phyloP scores from a whole-genome alignment of 2,888 invertebrate species.

The Loripinus fragilis region DNA sequence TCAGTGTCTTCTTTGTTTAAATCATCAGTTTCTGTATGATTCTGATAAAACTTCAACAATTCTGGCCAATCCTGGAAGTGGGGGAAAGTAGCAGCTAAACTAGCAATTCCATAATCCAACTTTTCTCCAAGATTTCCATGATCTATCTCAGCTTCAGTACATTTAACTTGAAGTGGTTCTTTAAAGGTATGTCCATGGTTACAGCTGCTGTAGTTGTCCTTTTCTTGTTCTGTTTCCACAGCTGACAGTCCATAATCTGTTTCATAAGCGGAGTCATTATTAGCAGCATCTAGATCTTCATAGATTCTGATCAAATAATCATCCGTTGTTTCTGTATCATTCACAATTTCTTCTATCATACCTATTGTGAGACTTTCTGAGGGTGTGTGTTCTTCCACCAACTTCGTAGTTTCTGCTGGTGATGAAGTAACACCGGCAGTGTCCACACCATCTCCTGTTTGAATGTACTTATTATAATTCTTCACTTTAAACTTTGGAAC shows the following conservation, averaged over 20 bases:
- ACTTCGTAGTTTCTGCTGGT: conserved; percentile 23
- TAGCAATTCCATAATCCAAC: conserved; percentile 42
- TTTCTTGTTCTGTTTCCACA: conserved; percentile 34
- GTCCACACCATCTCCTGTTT: conserved; percentile 83
- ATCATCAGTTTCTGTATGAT: neutral
- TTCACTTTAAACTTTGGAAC: conserved; percentile 88
- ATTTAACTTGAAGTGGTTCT: neutral
- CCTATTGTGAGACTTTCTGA: conserved; percentile 53
- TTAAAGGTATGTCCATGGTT: neutral
- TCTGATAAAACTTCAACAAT: conserved; percentile 10
- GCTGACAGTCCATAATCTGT: conserved; percentile 53
- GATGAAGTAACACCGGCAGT: conserved; percentile 16
- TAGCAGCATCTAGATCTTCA: conserved; percentile 51
- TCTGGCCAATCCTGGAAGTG: conserved; percentile 62
- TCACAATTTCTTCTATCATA: conserved; percentile 55
- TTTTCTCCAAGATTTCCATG: conserved; percentile 35
- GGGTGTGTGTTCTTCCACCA: conserved; percentile 38
- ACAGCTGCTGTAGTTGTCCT: neutral
- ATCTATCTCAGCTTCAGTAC: conserved; percentile 12
- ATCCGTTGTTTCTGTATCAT: conserved; percentile 42
- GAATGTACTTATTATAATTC: conserved; percentile 86
- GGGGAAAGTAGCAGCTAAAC: conserved; percentile 54
- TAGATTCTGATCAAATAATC: conserved; percentile 30
- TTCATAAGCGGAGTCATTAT: conserved; percentile 61
- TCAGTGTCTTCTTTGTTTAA: neutral